Evolutionary conservation across 92 coral and sea anemone species (phyloP).

Genomic region (Nematostella vectensis): DNA sequence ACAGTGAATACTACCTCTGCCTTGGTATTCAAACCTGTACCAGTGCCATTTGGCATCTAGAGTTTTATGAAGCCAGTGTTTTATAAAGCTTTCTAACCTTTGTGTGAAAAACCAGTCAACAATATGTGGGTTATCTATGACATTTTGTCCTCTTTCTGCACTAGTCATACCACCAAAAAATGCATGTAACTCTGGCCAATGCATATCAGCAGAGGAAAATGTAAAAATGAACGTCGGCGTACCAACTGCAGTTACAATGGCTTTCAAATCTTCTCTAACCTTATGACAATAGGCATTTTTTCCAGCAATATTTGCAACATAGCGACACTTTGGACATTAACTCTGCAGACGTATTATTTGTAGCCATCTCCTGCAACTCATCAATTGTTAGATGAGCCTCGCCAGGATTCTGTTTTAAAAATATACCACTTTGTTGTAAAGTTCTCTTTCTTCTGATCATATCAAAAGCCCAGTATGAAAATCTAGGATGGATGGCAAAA

Average conservation of each 20-base stretch:
- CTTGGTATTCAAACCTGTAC: constrained; percentile 46
- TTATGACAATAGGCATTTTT: constrained; percentile 58
- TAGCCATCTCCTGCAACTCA: constrained; percentile 50
- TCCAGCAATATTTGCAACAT: constrained; percentile 58
- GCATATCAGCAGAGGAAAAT: constrained; percentile 71
- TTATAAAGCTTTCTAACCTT: constrained; percentile 59
- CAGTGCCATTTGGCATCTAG: constrained; percentile 35
- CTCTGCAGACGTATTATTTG: constrained; percentile 29
- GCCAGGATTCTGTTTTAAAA: constrained; percentile 41
- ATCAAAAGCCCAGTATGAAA: constrained; percentile 63
- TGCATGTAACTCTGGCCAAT: constrained; percentile 56
- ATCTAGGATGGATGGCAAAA: constrained; percentile 53
- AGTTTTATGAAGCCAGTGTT: constrained; percentile 20
- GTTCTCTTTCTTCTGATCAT: constrained; percentile 57
- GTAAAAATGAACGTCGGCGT: constrained; percentile 61
- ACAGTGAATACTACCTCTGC: constrained; percentile 42
- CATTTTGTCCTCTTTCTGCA: constrained; percentile 49
- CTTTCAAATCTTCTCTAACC: constrained; percentile 43
- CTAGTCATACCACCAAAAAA: constrained; percentile 33
- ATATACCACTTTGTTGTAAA: constrained; percentile 42
- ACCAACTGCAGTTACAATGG: constrained; percentile 50
- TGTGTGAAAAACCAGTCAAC: constrained; percentile 79
- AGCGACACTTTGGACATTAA: constrained; percentile 60
- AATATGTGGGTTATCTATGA: constrained; percentile 57
- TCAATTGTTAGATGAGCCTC: constrained; percentile 35